These are phyloP conservation scores for Mormyrops attenuatus DNA, from an alignment of 2,797 vertebrate genomes.

Conservation along the genomic window DNA sequence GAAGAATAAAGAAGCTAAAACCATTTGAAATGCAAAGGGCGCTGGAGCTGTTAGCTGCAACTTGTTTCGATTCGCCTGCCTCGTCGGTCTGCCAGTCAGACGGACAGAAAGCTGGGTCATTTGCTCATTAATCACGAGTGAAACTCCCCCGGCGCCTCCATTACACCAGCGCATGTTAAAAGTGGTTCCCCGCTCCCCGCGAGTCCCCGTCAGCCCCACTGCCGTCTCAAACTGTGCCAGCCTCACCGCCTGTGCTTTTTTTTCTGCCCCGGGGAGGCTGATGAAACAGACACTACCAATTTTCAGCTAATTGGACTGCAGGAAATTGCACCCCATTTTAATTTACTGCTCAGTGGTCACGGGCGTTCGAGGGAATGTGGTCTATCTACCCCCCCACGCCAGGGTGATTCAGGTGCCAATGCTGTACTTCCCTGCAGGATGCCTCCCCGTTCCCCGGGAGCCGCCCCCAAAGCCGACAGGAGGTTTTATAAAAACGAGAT, in stretches of 20 bases:
- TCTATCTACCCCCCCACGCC: conserved; percentile 35
- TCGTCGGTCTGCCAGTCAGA: background rate
- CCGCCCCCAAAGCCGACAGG: conserved; percentile 25
- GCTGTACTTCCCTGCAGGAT: conserved; percentile 31
- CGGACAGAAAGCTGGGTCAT: background rate
- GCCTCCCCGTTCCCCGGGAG: conserved; percentile 39
- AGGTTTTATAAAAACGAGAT: background rate
- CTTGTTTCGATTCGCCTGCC: background rate
- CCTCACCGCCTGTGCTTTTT: background rate
- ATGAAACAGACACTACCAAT: conserved; percentile 59
- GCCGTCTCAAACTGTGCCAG: conserved; percentile 18
- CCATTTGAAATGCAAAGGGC: background rate
- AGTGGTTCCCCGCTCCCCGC: conserved; percentile 34
- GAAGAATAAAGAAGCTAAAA: background rate
- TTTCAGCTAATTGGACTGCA: conserved; percentile 62
- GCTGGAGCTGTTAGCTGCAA: background rate
- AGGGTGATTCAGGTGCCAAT: conserved; percentile 46
- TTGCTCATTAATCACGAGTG: conserved; percentile 31
- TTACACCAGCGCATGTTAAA: background rate
- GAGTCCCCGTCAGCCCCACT: conserved; percentile 33
- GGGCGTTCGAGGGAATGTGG: conserved; percentile 46
- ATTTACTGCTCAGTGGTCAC: conserved; percentile 66
- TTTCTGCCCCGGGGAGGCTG: conserved; percentile 44
- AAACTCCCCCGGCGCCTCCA: conserved; percentile 28
- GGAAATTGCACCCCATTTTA: conserved; percentile 70